These are phyloP conservation scores for Samia ricini DNA, from an alignment of 1,140 invertebrate species.

Conservation along the genomic window DNA sequence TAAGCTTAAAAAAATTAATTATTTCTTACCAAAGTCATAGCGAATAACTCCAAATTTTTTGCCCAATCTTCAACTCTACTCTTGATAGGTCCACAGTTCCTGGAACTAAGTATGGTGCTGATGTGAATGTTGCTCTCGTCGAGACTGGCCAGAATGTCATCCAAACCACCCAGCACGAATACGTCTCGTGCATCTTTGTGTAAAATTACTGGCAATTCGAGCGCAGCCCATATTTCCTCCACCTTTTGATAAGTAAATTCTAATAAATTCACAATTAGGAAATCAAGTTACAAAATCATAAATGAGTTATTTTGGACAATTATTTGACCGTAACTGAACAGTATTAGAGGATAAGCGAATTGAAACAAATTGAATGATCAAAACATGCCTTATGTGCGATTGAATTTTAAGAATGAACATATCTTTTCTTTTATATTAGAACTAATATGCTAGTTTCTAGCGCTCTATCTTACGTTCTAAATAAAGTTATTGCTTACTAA, in stretches of 20 bases:
- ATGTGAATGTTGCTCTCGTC: conserved; percentile 93
- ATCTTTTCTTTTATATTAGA: too few species aligned
- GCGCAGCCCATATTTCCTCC: conserved; percentile 87
- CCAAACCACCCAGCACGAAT: conserved; percentile 88
- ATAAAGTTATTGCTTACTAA: not conserved
- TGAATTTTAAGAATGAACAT: too few species aligned
- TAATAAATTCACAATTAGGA: not conserved
- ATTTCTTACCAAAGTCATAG: conserved; percentile 82
- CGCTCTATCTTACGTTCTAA: too few species aligned
- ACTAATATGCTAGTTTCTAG: too few species aligned
- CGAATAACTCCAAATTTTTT: conserved; percentile 85
- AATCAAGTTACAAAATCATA: not conserved
- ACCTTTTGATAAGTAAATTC: conserved; percentile 73
- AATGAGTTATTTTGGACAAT: not conserved
- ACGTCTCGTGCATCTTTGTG: conserved; percentile 90
- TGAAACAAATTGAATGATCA: too few species aligned
- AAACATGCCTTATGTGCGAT: too few species aligned
- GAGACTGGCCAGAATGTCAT: conserved; percentile 88
- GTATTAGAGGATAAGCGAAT: too few species aligned
- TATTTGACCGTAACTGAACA: too few species aligned
- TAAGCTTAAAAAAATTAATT: not conserved
- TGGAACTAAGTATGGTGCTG: conserved; percentile 89
- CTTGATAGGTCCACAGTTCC: conserved; percentile 90
- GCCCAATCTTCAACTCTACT: conserved; percentile 89
- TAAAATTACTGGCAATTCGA: conserved; percentile 87